Evolutionary conservation across 2,888 invertebrate genomes (phyloP), one percentile per base, ranked within the genome.

Genomic region (Tricholauxania praeusta): DNA sequence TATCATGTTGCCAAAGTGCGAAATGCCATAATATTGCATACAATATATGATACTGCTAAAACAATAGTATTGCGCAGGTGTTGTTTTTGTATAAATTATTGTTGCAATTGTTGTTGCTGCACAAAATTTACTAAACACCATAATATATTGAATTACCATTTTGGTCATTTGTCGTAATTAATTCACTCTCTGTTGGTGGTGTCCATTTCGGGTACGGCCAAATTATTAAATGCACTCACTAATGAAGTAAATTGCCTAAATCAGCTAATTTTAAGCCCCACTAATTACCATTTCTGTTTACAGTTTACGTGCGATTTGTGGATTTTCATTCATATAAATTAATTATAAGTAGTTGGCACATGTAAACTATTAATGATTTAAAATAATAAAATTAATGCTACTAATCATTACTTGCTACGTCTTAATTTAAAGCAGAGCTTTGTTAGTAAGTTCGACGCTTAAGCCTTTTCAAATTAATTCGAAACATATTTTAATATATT

Each of bases 281-380:
- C 39, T 39, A 39, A 39, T 39, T 39, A 39, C 39, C 1, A 70
- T 57, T 49, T 53, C 52, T 73, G 66, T 72, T 28, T 48, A 47
- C 60, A 28, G 48, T 8, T 22, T 49, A 48, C 17, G 19, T 17
- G 3, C 22, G 12, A 17, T 39, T 39, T 66, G 32, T 68, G 57
- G 55, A 65, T 14, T 15, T 32, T 48, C 15, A 66, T 65, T 71
- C 71, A 67, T 69, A 69, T 49, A 12, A 49, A 39, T 39, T 39
- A 39, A 10, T 10, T 39, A 10, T 8, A 39, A 10, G 39, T 39
- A 39, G n/a, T n/a, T n/a, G n/a, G 1, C 39, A 39, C 1, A 10
- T 39, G 39, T 10, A 10, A 39, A 2, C 10, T 7, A 39, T 39
- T 39, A 10, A 39, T 6, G 7, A 39, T 39, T 39, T 39, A 10